A percentile compares a stretch with the other conserved stretches of the same genome.
Evolutionary conservation across 2,113 vertebrate species (phyloP).

Genomic region (Varanus komodoensis): DNA sequence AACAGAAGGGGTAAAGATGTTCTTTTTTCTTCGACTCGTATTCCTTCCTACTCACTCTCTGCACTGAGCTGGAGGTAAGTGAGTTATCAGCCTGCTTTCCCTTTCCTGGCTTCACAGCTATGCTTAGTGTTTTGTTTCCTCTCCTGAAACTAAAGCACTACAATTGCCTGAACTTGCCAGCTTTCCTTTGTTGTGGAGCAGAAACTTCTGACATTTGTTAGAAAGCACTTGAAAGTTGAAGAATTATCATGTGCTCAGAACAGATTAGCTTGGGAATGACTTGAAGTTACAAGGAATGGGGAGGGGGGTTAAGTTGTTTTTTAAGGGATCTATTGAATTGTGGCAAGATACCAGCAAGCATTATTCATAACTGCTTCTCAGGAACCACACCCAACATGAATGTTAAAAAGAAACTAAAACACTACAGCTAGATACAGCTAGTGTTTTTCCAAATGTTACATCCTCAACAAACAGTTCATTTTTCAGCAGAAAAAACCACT

Average conservation of each 20-base stretch:
- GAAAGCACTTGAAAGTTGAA: conserved; percentile 51
- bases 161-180: conserved; percentile 8
- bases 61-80: background rate
- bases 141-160: background rate
- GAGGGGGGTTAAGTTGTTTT: background rate
- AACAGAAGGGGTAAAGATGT: background rate
- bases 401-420: conserved; percentile 40
- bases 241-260: conserved; percentile 46
- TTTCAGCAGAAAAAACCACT: conserved; percentile 53
- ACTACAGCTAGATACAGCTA: conserved; percentile 64
- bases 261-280: conserved; percentile 56
- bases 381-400: conserved; percentile 77
- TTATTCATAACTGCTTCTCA: conserved; percentile 83
- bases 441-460: conserved; percentile 67
- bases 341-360: conserved; percentile 80
- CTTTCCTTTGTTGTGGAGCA: conserved; percentile 10
- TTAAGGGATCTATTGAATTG: conserved; percentile 69
- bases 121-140: conserved; percentile 38
- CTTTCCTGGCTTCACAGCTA: conserved; percentile 3
- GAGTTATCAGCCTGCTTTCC: conserved; percentile 7
- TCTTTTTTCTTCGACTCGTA: conserved; percentile 1
- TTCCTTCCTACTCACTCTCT: background rate
- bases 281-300: conserved; percentile 72
- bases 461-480: conserved; percentile 64
- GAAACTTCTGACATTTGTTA: conserved; percentile 9